phyloP scores from a whole-genome alignment of 2,113 vertebrate species.

The Jacana jacana region DNA sequence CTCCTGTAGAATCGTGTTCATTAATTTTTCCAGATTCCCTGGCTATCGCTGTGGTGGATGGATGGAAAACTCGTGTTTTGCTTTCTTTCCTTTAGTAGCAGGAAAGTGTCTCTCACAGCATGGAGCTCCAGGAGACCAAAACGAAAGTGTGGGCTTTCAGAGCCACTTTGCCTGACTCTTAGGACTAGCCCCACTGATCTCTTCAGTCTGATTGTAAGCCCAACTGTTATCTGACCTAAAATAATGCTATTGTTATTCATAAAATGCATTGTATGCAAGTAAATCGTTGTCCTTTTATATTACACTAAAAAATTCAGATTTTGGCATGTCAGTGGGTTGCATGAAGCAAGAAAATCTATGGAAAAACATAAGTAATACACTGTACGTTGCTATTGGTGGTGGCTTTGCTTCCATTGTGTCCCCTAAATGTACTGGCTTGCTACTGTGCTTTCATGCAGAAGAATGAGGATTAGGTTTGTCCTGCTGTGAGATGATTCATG shows the following conservation, averaged over 20 bases:
- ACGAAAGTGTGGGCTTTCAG: not conserved
- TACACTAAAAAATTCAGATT: not conserved
- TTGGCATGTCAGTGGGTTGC: not conserved
- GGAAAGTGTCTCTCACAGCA: not conserved
- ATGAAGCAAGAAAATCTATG: not conserved
- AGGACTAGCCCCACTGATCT: not conserved
- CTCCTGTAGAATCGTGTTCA: not conserved
- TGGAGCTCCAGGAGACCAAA: not conserved
- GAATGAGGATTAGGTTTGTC: conserved; percentile 34
- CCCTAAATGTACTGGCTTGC: not conserved
- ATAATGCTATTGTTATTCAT: not conserved
- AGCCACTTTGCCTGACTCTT: not conserved
- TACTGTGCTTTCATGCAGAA: conserved; percentile 29
- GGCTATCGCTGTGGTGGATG: rapidly evolving
- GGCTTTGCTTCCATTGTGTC: not conserved
- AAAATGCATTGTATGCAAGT: not conserved
- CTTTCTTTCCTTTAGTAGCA: not conserved
- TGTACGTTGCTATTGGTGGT: not conserved
- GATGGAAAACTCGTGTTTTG: not conserved
- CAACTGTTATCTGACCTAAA: not conserved
- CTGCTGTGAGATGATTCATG: conserved; percentile 52
- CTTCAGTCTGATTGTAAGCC: not conserved
- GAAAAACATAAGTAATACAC: not conserved
- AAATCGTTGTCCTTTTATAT: not conserved
- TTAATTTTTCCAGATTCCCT: not conserved